A percentile compares a stretch with the other conserved stretches of the same genome.
Evolutionary conservation across 2,888 invertebrate genomes (phyloP).

Genomic region (Drosophila stalkeri): DNA sequence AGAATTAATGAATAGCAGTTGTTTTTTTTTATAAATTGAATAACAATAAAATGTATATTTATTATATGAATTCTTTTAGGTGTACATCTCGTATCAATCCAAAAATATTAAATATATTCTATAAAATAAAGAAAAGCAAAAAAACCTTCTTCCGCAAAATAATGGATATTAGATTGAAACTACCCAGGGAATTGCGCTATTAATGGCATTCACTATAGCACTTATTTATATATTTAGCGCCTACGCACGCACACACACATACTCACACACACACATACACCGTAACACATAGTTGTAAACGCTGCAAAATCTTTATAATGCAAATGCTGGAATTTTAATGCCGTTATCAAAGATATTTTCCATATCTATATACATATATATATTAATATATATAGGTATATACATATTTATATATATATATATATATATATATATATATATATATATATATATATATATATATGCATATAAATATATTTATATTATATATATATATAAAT

Average conservation of each 20-base stretch:
- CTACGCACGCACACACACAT: background rate
- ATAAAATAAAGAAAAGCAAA: background rate
- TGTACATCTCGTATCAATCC: too few relatives aligned
- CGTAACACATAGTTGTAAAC: too few relatives aligned
- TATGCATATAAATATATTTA: background rate
- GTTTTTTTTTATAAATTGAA: too few relatives aligned
- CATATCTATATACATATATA: conserved; percentile 19
- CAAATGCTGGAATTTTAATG: conserved; percentile 66
- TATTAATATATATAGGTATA: conserved; percentile 1
- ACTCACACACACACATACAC: background rate
- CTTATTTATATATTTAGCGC: background rate
- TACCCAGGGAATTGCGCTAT: background rate
- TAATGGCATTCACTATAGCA: conserved; percentile 2
- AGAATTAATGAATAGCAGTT: too few relatives aligned
- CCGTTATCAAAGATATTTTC: conserved; percentile 57
- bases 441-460: conserved; percentile 17
- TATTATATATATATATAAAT: background rate
- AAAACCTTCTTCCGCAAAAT: background rate
- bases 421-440: background rate
- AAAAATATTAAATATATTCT: background rate
- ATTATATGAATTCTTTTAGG: too few relatives aligned
- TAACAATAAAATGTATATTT: too few relatives aligned
- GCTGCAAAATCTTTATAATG: conserved; percentile 49
- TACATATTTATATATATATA: background rate
- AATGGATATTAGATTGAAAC: background rate